Percentiles rank a stretch among this genome's conserved stretches.
Conservation (phyloP, 2,797 vertebrate genomes). For the Characodon lateralis region DNA sequence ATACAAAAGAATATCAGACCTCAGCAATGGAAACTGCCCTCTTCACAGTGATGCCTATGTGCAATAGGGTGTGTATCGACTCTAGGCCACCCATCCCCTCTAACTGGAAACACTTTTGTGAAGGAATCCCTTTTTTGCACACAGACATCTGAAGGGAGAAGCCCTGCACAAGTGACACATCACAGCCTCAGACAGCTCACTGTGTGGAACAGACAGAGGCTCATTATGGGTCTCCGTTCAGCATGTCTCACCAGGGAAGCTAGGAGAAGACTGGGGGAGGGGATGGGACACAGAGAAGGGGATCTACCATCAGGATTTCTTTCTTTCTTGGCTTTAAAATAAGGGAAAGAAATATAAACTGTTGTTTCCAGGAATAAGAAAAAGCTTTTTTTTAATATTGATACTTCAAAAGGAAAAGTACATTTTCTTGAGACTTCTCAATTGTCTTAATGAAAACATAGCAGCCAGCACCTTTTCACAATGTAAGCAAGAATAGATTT, state of each 20-base stretch:
- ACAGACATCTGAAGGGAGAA: constrained; percentile 30
- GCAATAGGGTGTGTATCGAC: constrained; percentile 26
- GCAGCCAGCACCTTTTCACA: neutral
- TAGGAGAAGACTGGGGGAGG: constrained; percentile 36
- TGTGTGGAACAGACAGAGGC: constrained; percentile 72
- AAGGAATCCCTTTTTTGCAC: constrained; percentile 54
- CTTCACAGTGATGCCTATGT: constrained; percentile 18
- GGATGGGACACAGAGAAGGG: constrained; percentile 24
- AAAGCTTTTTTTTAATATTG: neutral
- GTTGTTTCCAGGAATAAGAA: neutral
- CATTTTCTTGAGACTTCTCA: neutral
- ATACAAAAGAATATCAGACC: neutral
- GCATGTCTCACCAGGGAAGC: constrained; percentile 58
- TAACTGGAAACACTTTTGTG: constrained; percentile 41
- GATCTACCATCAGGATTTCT: constrained; percentile 33
- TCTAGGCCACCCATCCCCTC: constrained; percentile 37
- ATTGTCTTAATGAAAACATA: neutral
- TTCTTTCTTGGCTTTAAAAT: constrained; percentile 18
- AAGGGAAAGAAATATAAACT: constrained; percentile 7
- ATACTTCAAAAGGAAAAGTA: neutral
- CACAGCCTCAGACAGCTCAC: constrained; percentile 67
- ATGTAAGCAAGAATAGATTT: neutral
- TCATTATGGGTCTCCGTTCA: constrained; percentile 73
- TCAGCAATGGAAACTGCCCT: constrained; percentile 7
- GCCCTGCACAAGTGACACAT: constrained; percentile 66